Evolutionary conservation across 2,113 vertebrate genomes (phyloP).

Genomic region (Geococcyx californianus): DNA sequence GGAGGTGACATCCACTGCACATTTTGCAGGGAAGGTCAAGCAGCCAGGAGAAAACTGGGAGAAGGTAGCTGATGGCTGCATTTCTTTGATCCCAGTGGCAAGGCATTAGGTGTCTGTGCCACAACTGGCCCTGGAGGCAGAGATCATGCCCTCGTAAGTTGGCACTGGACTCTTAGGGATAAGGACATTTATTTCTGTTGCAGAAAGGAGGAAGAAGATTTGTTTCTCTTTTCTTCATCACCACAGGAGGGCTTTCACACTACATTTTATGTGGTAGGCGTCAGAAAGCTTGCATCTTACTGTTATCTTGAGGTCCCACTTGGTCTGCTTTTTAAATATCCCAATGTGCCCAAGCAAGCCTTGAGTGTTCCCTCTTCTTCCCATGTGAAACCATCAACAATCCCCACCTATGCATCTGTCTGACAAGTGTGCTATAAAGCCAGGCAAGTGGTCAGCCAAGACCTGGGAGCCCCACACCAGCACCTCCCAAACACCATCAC

Average conservation of each 20-base stretch:
- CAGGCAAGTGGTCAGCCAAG: accelerated
- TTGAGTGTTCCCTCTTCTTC: not conserved
- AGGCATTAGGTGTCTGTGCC: not conserved
- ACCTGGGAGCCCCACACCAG: accelerated
- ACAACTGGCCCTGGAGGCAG: not conserved
- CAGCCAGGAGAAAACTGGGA: not conserved
- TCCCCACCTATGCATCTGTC: accelerated
- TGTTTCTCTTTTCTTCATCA: not conserved
- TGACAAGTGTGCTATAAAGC: not conserved
- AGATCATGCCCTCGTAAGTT: not conserved
- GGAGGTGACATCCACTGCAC: not conserved
- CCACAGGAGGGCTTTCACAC: not conserved
- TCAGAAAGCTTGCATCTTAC: not conserved
- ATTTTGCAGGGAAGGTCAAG: not conserved
- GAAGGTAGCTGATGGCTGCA: not conserved
- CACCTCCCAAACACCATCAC: accelerated
- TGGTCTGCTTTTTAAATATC: not conserved
- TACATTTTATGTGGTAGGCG: not conserved
- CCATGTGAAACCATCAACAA: not conserved
- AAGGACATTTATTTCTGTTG: not conserved
- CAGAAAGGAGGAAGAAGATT: not conserved
- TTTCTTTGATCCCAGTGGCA: not conserved
- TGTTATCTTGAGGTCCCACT: not conserved
- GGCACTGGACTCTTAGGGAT: accelerated
- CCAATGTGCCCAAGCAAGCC: not conserved